These are phyloP conservation scores for Kryphioiulus occultus DNA, from an alignment of 2,888 invertebrate species.

Conservation along the genomic window DNA sequence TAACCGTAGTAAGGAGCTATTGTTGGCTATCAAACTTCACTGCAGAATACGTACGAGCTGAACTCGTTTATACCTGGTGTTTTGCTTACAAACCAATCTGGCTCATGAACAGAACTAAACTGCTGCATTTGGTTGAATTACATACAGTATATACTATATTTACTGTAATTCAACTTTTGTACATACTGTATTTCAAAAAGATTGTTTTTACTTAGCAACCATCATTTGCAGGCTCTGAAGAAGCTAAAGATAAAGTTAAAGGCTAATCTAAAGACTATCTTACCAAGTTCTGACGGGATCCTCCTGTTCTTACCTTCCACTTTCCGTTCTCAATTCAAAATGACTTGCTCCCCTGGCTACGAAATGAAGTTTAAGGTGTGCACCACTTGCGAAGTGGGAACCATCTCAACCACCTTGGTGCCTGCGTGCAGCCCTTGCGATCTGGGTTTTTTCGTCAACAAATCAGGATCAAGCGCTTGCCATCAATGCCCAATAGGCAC, in stretches of 20 bases:
- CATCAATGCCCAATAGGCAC: background rate
- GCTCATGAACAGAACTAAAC: too few relatives aligned
- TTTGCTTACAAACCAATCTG: too few relatives aligned
- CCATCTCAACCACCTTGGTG: background rate
- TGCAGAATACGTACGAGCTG: background rate
- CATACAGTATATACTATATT: too few relatives aligned
- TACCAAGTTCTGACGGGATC: conserved; percentile 29
- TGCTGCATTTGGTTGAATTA: too few relatives aligned
- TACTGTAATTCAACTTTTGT: too few relatives aligned
- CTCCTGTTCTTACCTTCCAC: background rate
- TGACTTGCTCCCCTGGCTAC: background rate
- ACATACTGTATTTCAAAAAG: too few relatives aligned
- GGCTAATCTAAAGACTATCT: background rate
- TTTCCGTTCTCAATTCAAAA: background rate
- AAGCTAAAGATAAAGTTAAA: background rate
- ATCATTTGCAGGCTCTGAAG: background rate
- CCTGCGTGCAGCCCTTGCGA: background rate
- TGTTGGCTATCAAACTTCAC: background rate
- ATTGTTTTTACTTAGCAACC: too few relatives aligned
- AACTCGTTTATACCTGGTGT: too few relatives aligned
- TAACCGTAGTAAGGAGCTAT: background rate
- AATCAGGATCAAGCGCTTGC: background rate
- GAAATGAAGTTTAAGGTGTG: background rate
- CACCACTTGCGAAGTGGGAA: background rate
- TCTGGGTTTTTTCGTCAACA: background rate